These are phyloP conservation scores for Cebidichthys violaceus DNA, from an alignment of 2,113 vertebrate species.

Conservation along the genomic window DNA sequence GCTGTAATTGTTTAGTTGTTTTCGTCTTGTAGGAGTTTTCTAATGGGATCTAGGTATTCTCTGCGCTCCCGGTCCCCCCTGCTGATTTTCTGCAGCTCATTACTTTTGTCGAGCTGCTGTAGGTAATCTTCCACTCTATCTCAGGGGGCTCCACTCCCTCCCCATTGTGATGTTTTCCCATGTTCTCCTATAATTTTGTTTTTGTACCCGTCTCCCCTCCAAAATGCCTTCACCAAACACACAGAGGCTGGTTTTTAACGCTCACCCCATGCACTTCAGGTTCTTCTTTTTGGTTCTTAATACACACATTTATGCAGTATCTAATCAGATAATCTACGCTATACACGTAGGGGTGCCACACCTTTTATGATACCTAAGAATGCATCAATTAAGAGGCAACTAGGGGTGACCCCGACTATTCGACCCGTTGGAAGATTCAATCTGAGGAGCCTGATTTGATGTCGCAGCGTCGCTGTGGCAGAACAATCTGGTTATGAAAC, in stretches of 20 bases:
- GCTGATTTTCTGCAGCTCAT: slow-evolving; percentile 60
- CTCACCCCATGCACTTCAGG: neutral
- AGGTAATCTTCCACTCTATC: slow-evolving; percentile 57
- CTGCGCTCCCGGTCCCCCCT: slow-evolving; percentile 23
- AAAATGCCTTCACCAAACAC: slow-evolving; percentile 12
- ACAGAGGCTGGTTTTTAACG: slow-evolving; percentile 2
- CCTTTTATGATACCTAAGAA: neutral
- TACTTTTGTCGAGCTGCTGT: slow-evolving; percentile 62
- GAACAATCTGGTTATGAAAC: neutral
- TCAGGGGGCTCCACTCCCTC: slow-evolving; percentile 38
- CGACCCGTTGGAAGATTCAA: neutral
- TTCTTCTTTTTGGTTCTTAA: neutral
- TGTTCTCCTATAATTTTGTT: slow-evolving; percentile 39
- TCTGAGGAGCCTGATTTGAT: neutral
- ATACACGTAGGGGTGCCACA: neutral
- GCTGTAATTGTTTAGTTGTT: slow-evolving; percentile 37
- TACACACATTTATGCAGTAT: slow-evolving; percentile 1
- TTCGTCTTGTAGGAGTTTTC: slow-evolving; percentile 26
- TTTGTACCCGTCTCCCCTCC: slow-evolving; percentile 35
- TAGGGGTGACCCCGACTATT: neutral
- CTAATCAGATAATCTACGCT: slow-evolving; percentile 2
- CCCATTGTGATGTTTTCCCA: slow-evolving; percentile 41
- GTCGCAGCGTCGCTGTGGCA: neutral
- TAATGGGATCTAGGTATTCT: slow-evolving; percentile 38
- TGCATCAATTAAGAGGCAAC: neutral